Evolutionary conservation across 1,140 invertebrate genomes (phyloP), one percentile per base, ranked within the genome.

Genomic region (Charaxes varanes): DNA sequence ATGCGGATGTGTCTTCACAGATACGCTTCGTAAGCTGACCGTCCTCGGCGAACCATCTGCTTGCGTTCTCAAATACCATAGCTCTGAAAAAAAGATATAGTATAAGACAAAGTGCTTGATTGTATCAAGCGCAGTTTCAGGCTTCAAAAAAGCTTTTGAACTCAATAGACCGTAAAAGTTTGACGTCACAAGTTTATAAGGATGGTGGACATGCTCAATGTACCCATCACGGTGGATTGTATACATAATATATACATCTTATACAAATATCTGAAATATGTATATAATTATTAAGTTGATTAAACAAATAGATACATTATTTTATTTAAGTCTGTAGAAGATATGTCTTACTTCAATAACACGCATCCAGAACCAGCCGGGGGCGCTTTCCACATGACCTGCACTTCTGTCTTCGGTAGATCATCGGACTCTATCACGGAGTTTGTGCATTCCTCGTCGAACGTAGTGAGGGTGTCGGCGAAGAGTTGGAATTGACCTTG

Each of bases 301-400:
- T n/a, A n/a, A n/a, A n/a, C n/a, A n/a, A n/a, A n/a, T n/a, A n/a
- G n/a, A n/a, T n/a, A n/a, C n/a, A n/a, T n/a, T n/a, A n/a, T n/a
- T n/a, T n/a, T n/a, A n/a, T n/a, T n/a, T n/a, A n/a, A n/a, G n/a
- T n/a, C 21, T 8, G 14, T 12, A 30, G 13, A 15, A 16, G n/a
- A 10, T 6, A 6, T 24, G 6, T 58, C 73, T 84, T 64, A 92
- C 90, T 88, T 92, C 78, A 95, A 87, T 38, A 90, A 86, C 10
- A 97, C 90, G 66, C 96, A 98, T 37, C 94, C 95, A 1, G 93
- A 93, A 3, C 93, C 93, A 0, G 89, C 69, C 5, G 88, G 88
- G 1, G 95, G 95, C 1, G 96, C 94, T 27, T 90, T 92, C 96
- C 96, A 97, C 88, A 96, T 91, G 27, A 95, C 93, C 64, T 94